Base-by-base conservation (phyloP, 37 sponge, comb jelly and placozoan genomes). In the Ephydatia muelleri region DNA sequence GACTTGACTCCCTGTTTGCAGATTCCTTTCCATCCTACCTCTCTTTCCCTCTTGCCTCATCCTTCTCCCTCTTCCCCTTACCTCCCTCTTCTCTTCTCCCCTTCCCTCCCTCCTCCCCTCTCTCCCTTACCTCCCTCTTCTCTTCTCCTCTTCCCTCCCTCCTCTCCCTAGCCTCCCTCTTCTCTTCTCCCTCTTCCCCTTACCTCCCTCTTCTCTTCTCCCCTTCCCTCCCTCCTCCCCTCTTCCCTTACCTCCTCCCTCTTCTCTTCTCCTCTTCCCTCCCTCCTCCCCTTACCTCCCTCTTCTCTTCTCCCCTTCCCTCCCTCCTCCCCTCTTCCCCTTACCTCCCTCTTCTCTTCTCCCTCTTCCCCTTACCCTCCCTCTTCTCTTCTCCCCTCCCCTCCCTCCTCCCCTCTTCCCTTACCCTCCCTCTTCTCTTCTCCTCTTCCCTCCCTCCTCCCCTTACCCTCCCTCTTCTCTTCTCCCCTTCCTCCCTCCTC, bases 361-460 rank as follows among this genome's bases (percentile, higher is more conserved):
- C 35, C 37, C 35, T n/a, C n/a, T n/a, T n/a, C n/a, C n/a, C n/a
- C n/a, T n/a, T n/a, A n/a, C n/a, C n/a, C n/a, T n/a, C n/a, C n/a
- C n/a, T n/a, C n/a, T n/a, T n/a, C n/a, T n/a, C n/a, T n/a, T n/a
- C n/a, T n/a, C n/a, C n/a, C n/a, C n/a, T n/a, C n/a, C n/a, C n/a
- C n/a, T n/a, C n/a, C 70, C 40, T 16, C 39, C 19, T 49, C 4
- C 88, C 96, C 38, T 98, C 96, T 72, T 96, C 96, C 84, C 99
- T 96, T 86, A 98, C 96, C 80, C 90, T 98, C 13, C 99, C 99
- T 30, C 84, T 98, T 4, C 93, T 98, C 40, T 96, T 98, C 96
- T 96, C 96, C 31, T 96, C 99, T 22, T n/a, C n/a, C n/a, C n/a
- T n/a, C n/a, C n/a, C n/a, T n/a, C n/a, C n/a, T n/a, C n/a, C n/a